Conservation (phyloP, 2,888 invertebrate species). For the Chromoteleia sp. region DNA sequence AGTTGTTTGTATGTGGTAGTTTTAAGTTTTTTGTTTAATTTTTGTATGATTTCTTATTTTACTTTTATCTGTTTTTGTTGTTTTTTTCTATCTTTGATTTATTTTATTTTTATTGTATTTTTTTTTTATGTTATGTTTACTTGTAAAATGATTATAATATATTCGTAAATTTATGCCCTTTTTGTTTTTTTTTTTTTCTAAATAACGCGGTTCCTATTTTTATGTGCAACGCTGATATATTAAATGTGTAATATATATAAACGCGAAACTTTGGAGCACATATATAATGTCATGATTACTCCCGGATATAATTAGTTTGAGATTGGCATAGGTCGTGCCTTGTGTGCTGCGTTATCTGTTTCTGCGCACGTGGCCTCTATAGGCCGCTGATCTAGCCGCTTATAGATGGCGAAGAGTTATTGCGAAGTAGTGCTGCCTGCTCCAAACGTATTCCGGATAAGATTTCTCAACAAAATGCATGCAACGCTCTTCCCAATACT, state of each 20-base stretch:
- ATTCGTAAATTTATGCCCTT: too few relatives aligned
- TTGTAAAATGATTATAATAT: too few relatives aligned
- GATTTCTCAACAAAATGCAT: slow-evolving; percentile 45
- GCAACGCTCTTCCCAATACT: slow-evolving; percentile 41
- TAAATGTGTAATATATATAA: slow-evolving; percentile 8
- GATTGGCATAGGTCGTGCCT: slow-evolving; percentile 83
- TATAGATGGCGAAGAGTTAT: slow-evolving; percentile 75
- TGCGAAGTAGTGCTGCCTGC: slow-evolving; percentile 61
- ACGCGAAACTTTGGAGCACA: slow-evolving; percentile 33
- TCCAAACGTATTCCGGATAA: slow-evolving; percentile 62
- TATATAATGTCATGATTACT: slow-evolving; percentile 77
- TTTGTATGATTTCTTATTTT: too few relatives aligned
- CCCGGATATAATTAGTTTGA: slow-evolving; percentile 80
- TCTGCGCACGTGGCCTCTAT: slow-evolving; percentile 79
- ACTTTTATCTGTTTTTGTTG: too few relatives aligned
- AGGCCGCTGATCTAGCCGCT: slow-evolving; percentile 76
- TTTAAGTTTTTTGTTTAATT: too few relatives aligned
- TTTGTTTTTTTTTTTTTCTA: too few relatives aligned
- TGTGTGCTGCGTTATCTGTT: slow-evolving; percentile 77
- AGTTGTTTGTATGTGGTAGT: too few relatives aligned
- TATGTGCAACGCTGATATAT: background rate
- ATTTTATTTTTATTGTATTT: too few relatives aligned
- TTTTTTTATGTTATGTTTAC: too few relatives aligned
- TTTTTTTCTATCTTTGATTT: too few relatives aligned
- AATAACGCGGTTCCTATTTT: background rate